phyloP scores from a whole-genome alignment of 2,113 vertebrate species.

The Myiopsitta monachus region DNA sequence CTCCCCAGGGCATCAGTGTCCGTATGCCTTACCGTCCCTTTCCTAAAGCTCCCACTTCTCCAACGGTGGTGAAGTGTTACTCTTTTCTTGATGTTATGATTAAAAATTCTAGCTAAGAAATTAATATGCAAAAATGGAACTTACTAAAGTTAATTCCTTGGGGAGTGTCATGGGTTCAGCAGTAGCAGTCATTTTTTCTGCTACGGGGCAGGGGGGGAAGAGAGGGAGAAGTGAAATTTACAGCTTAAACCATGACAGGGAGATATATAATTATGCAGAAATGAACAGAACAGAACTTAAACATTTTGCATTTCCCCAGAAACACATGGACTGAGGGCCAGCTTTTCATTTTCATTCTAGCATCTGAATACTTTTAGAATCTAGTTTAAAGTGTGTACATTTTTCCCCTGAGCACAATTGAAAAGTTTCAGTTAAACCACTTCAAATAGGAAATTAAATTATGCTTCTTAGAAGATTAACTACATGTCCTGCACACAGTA shows the following conservation, averaged over 20 bases:
- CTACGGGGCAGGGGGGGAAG: no score
- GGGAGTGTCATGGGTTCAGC: no score
- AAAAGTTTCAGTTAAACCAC: neutral
- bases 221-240: no score
- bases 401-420: neutral
- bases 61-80: neutral
- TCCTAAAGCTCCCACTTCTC: neutral
- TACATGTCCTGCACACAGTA: neutral
- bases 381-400: neutral
- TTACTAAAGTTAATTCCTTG: neutral
- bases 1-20: neutral
- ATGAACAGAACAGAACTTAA: neutral
- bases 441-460: neutral
- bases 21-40: neutral
- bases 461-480: neutral
- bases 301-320: neutral
- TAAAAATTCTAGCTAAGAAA: neutral
- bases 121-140: slow-evolving; percentile 1
- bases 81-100: neutral
- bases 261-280: neutral
- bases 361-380: neutral
- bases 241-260: no score
- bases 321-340: neutral
- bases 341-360: neutral
- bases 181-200: no score